A percentile compares a stretch with the other conserved stretches of the same genome.
phyloP scores from a whole-genome alignment of 2,888 invertebrate species.

The Lasioglossum pauxillum region DNA sequence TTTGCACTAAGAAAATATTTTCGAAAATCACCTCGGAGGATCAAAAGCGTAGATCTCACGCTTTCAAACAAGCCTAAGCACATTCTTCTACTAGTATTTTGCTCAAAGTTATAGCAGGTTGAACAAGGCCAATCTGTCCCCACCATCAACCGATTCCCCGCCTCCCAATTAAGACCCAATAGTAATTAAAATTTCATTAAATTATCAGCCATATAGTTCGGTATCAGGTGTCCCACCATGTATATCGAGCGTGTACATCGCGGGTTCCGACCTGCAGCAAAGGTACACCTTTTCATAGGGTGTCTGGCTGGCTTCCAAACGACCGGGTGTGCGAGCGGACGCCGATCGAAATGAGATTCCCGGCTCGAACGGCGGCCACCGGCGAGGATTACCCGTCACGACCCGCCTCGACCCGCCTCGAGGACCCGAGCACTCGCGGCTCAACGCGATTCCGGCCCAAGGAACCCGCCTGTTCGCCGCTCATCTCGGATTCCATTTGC shows the following conservation, averaged over 20 bases:
- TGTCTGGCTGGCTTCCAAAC: conserved; percentile 63
- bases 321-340: conserved; percentile 34
- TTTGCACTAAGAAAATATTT: background rate
- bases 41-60: background rate
- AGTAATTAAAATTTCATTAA: background rate
- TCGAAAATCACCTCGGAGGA: background rate
- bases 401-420: background rate
- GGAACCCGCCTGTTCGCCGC: background rate
- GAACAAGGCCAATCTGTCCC: background rate
- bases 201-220: background rate
- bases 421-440: background rate
- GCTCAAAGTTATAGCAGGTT: background rate
- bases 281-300: conserved; percentile 44
- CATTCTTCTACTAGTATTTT: background rate
- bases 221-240: background rate
- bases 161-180: background rate
- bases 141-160: background rate
- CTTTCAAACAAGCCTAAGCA: background rate
- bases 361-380: conserved; percentile 46
- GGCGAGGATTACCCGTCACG: conserved; percentile 48
- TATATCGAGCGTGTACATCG: conserved; percentile 21
- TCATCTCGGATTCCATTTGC: conserved; percentile 24
- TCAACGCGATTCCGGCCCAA: conserved; percentile 5
- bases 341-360: conserved; percentile 66
- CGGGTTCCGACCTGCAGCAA: conserved; percentile 20